Percentiles rank a stretch among this genome's conserved stretches.
phyloP scores from a whole-genome alignment of 2,113 vertebrate genomes.

The Pandion haliaetus region DNA sequence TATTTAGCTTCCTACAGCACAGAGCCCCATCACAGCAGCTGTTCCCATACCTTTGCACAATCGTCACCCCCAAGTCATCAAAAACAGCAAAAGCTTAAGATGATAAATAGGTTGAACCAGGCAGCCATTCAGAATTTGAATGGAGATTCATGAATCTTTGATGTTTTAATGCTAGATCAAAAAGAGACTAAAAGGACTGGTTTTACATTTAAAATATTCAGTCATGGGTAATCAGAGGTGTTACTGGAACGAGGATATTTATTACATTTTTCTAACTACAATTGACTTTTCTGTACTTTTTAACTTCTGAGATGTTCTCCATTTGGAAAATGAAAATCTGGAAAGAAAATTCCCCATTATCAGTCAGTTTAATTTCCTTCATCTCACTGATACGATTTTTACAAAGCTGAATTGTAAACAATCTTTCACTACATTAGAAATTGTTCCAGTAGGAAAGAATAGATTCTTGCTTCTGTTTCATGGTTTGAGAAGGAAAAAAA shows the following conservation, averaged over 20 bases:
- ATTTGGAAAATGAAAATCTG: background rate
- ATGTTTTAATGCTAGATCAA: background rate
- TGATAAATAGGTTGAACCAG: background rate
- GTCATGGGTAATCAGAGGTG: background rate
- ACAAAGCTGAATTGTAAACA: background rate
- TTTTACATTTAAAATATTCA: background rate
- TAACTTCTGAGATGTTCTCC: background rate
- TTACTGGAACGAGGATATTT: background rate
- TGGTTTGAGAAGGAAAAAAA: background rate
- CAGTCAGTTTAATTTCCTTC: background rate
- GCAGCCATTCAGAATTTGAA: background rate
- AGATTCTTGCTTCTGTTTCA: background rate
- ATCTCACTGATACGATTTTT: background rate
- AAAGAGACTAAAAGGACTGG: background rate
- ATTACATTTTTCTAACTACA: background rate
- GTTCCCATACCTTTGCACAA: background rate
- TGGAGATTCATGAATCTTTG: background rate
- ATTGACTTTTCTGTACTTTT: background rate
- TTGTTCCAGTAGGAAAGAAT: background rate
- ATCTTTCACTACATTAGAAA: background rate
- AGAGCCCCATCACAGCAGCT: background rate
- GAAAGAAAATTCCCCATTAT: background rate
- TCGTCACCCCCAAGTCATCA: background rate
- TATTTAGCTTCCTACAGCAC: background rate
- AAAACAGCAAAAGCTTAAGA: background rate